Percentiles rank a stretch among this genome's conserved stretches.
These are phyloP conservation scores for Asbolus verrucosus DNA, from an alignment of 1,140 invertebrate species.

Conservation along the genomic window DNA sequence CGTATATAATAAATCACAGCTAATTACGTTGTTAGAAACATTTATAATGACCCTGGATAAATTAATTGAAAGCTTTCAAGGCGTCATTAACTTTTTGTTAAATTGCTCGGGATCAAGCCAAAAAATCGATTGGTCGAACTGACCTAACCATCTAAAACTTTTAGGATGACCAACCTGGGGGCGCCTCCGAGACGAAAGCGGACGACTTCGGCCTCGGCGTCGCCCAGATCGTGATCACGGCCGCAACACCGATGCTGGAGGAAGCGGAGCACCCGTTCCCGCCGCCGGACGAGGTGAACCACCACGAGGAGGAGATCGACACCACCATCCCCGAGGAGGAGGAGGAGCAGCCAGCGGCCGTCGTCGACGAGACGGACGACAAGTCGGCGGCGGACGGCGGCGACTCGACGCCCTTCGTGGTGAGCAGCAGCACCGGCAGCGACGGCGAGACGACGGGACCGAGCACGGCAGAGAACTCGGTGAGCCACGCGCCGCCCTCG, in stretches of 20 bases:
- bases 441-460: slow-evolving; percentile 72
- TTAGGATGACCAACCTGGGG: slow-evolving; percentile 14
- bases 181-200: neutral
- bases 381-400: slow-evolving; percentile 58
- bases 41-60: too few relatives aligned
- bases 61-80: too few relatives aligned
- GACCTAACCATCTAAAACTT: too few relatives aligned
- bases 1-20: too few relatives aligned
- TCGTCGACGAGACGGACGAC: slow-evolving; percentile 61
- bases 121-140: too few relatives aligned
- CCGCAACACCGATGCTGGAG: slow-evolving; percentile 88
- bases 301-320: slow-evolving; percentile 53
- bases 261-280: slow-evolving; percentile 79
- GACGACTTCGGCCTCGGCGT: slow-evolving; percentile 75
- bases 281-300: slow-evolving; percentile 66
- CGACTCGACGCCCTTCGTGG: slow-evolving; percentile 71
- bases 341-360: slow-evolving; percentile 58
- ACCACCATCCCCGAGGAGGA: slow-evolving; percentile 54
- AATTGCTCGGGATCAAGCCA: too few relatives aligned
- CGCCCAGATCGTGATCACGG: slow-evolving; percentile 88
- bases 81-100: too few relatives aligned
- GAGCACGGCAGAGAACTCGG: slow-evolving; percentile 73
- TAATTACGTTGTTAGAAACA: too few relatives aligned
- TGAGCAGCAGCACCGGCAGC: slow-evolving; percentile 72
- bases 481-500: slow-evolving; percentile 63